These are phyloP conservation scores for Nansenia antarctica DNA, from an alignment of 2,113 vertebrate genomes.

Conservation along the genomic window DNA sequence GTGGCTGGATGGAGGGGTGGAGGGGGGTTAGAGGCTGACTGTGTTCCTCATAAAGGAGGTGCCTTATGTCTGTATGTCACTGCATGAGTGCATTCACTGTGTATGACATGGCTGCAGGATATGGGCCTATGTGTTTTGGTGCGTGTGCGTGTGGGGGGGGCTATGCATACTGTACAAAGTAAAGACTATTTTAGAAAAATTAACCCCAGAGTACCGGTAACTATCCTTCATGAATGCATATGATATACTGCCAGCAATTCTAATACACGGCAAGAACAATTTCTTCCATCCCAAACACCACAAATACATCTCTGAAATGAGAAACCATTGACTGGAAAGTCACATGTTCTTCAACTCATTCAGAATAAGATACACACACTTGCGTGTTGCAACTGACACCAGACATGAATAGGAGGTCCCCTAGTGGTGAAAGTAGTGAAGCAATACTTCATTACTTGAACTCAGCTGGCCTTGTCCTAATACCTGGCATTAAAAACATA, in stretches of 20 bases:
- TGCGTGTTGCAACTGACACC: not conserved
- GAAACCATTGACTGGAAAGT: not conserved
- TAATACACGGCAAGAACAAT: not conserved
- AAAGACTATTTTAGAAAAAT: no score
- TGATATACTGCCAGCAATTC: not conserved
- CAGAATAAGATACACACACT: not conserved
- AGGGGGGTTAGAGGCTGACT: not conserved
- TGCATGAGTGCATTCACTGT: not conserved
- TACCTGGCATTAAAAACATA: not conserved
- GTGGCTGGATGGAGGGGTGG: not conserved
- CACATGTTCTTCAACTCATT: not conserved
- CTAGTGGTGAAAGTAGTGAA: not conserved
- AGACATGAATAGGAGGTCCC: not conserved
- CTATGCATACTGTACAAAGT: no score
- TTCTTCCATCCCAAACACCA: no score
- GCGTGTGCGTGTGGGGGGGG: no score
- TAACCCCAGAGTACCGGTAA: no score
- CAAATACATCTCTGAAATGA: not conserved
- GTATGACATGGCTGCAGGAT: not conserved
- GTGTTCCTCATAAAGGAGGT: not conserved
- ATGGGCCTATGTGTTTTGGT: no score
- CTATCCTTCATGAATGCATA: no score
- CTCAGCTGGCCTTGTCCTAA: not conserved
- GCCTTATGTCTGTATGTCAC: not conserved
- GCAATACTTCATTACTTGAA: not conserved